Percentiles rank a stretch among this genome's conserved stretches.
Evolutionary conservation across 2,888 invertebrate genomes (phyloP).

Genomic region (Eumerus sabulonum): DNA sequence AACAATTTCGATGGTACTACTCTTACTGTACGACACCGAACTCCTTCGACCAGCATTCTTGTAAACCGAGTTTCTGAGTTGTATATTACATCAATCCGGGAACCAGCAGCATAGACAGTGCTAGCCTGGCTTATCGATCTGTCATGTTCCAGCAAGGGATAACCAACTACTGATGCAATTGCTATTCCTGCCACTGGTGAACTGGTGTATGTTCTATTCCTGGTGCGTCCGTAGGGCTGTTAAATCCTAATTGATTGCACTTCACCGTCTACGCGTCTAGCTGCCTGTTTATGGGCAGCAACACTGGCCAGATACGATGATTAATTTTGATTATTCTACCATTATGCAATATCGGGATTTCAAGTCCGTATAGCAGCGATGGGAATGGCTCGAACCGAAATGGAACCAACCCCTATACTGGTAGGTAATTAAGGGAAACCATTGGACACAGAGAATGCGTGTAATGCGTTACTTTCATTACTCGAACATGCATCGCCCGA

Average conservation of each 20-base stretch:
- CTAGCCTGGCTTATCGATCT: slow-evolving; percentile 24
- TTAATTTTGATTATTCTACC: slow-evolving; percentile 49
- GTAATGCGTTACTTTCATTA: slow-evolving; percentile 20
- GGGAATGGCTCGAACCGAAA: not conserved
- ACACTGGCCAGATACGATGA: slow-evolving; percentile 17
- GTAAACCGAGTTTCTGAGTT: not conserved
- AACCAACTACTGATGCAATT: too few relatives aligned
- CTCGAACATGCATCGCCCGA: too few relatives aligned
- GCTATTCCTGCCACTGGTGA: not conserved
- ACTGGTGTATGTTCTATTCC: not conserved
- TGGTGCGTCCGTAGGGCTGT: slow-evolving; percentile 8
- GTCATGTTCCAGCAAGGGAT: too few relatives aligned
- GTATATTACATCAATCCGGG: not conserved
- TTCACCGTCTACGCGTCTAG: not conserved
- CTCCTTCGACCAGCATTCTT: slow-evolving; percentile 14
- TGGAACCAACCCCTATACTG: not conserved
- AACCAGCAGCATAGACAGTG: not conserved
- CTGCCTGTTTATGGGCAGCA: not conserved
- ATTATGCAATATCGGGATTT: slow-evolving; percentile 38
- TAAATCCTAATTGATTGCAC: slow-evolving; percentile 46
- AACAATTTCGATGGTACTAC: not conserved
- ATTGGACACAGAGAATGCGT: slow-evolving; percentile 4
- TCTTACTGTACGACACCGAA: not conserved
- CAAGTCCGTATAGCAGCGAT: slow-evolving; percentile 8
- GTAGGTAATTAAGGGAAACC: slow-evolving; percentile 17